These are phyloP conservation scores for Epizoanthus fatuus DNA, from an alignment of 92 coral and sea anemone species.

Conservation along the genomic window DNA sequence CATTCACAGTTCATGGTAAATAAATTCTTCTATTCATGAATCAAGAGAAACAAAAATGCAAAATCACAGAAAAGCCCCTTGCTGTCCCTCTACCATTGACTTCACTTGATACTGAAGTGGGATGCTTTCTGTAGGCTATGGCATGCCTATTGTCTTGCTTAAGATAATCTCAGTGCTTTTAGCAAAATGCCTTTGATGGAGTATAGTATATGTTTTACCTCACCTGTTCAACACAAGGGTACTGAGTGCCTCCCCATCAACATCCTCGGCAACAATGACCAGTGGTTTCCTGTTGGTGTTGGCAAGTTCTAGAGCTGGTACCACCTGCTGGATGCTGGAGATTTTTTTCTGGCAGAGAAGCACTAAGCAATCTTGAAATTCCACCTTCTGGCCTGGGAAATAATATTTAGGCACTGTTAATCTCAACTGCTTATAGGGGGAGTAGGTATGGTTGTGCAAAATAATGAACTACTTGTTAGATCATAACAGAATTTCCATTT, in stretches of 20 bases:
- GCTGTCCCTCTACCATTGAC: too few species aligned
- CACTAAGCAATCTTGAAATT: constrained; percentile 94
- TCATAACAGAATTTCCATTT: too few species aligned
- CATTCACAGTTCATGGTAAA: too few species aligned
- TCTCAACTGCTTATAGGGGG: background rate
- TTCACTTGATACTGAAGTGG: too few species aligned
- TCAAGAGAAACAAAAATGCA: too few species aligned
- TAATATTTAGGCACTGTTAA: background rate
- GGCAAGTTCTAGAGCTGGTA: constrained; percentile 97
- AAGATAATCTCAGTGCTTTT: too few species aligned
- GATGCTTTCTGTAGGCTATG: background rate
- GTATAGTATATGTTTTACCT: background rate
- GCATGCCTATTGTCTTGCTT: too few species aligned
- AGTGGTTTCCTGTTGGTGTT: constrained; percentile 93
- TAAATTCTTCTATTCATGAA: too few species aligned
- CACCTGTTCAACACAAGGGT: constrained; percentile 98
- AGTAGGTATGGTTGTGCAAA: too few species aligned
- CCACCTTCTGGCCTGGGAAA: constrained; percentile 91
- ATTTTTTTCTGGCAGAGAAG: constrained; percentile 96
- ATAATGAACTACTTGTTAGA: too few species aligned
- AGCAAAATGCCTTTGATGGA: background rate
- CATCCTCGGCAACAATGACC: constrained; percentile 98
- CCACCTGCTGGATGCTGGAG: constrained; percentile 98
- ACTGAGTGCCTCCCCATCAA: constrained; percentile 99
- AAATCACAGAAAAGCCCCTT: too few species aligned